phyloP scores from a whole-genome alignment of 2,113 vertebrate species.

The Astur gentilis region DNA sequence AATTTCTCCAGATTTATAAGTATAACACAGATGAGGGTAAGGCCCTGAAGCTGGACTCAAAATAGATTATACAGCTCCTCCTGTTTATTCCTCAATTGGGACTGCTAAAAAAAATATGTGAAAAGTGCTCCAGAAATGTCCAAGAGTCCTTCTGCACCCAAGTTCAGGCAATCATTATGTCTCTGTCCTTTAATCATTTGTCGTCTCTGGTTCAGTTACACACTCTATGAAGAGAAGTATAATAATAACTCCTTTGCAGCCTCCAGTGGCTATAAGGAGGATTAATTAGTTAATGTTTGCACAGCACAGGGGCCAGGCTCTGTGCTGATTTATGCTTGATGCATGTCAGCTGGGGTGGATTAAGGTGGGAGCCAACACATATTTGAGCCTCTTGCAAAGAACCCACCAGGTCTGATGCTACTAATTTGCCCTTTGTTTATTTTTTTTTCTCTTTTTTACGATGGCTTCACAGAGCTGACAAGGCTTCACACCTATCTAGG shows the following conservation, averaged over 20 bases:
- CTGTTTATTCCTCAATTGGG: background rate
- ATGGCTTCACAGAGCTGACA: background rate
- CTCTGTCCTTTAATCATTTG: slow-evolving; percentile 11
- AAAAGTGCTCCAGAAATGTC: background rate
- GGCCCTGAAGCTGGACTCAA: background rate
- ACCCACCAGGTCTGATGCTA: rapidly evolving
- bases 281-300: slow-evolving; percentile 59
- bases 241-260: slow-evolving; percentile 13
- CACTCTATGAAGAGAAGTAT: background rate
- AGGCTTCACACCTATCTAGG: background rate
- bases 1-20: background rate
- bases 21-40: background rate
- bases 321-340: background rate
- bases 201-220: background rate
- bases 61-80: background rate
- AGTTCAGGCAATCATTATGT: background rate
- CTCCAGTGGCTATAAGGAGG: background rate
- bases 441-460: background rate
- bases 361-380: background rate
- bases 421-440: background rate
- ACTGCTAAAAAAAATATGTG: background rate
- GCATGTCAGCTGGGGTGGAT: background rate
- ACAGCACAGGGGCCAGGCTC: background rate
- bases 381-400: background rate
- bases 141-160: background rate